Percentiles rank a stretch among this genome's conserved stretches.
Evolutionary conservation across 2,888 invertebrate species (phyloP).

Genomic region (Tetragonula carbonaria): DNA sequence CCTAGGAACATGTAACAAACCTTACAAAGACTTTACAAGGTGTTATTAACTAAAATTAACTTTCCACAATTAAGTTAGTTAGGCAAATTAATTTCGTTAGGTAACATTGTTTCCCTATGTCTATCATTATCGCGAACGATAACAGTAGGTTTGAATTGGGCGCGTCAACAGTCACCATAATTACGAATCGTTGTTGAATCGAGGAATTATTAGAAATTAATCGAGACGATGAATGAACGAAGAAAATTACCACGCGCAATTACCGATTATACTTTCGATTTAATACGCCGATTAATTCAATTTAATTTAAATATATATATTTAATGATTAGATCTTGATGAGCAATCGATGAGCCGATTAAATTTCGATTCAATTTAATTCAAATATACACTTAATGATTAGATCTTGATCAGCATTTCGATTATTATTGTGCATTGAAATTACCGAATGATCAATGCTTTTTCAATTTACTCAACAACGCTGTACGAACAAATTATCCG

Average conservation of each 20-base stretch:
- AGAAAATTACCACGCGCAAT: neutral
- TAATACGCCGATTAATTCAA: neutral
- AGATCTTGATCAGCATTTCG: neutral
- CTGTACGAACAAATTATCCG: neutral
- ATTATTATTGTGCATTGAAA: neutral
- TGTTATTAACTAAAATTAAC: neutral
- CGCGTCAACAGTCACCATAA: neutral
- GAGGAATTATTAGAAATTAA: neutral
- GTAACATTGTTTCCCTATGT: neutral
- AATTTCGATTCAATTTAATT: too few relatives aligned
- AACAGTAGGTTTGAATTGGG: neutral
- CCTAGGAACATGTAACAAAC: too few relatives aligned
- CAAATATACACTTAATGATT: neutral
- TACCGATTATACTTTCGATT: neutral
- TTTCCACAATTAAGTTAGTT: neutral
- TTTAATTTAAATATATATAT: too few relatives aligned
- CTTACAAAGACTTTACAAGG: too few relatives aligned
- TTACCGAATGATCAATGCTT: conserved; percentile 8
- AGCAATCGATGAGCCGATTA: too few relatives aligned
- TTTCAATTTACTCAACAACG: neutral
- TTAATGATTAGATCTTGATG: too few relatives aligned
- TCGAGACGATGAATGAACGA: neutral
- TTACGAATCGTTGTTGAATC: neutral
- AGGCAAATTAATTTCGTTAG: too few relatives aligned
- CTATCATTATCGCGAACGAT: neutral